These are phyloP conservation scores for Sander lucioperca DNA, from an alignment of 2,113 vertebrate species.

Conservation along the genomic window DNA sequence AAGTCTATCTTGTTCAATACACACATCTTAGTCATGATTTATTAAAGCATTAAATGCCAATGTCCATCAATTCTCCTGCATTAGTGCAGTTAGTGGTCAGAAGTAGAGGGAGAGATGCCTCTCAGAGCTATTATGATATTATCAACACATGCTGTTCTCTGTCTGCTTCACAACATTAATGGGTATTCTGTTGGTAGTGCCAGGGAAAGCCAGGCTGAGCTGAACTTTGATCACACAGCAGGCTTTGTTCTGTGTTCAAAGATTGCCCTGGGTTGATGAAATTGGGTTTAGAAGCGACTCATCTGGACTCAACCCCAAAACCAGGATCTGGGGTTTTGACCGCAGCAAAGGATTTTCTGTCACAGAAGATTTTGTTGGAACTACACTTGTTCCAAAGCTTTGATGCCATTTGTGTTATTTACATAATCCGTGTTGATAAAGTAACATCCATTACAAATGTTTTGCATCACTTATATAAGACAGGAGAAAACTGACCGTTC, in stretches of 20 bases:
- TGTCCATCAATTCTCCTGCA: background rate
- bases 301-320: background rate
- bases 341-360: constrained; percentile 7
- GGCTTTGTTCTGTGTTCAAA: constrained; percentile 61
- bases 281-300: constrained; percentile 4
- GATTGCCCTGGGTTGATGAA: constrained; percentile 1
- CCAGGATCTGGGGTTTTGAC: background rate
- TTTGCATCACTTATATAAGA: background rate
- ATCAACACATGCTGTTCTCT: constrained; percentile 37
- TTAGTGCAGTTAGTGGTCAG: background rate
- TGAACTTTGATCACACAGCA: constrained; percentile 58
- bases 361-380: constrained; percentile 2
- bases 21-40: background rate
- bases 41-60: constrained; percentile 18
- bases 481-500: background rate
- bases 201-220: constrained; percentile 23
- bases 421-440: background rate
- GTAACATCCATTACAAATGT: background rate
- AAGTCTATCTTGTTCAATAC: background rate
- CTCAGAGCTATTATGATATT: constrained; percentile 37
- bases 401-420: background rate
- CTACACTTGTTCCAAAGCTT: background rate
- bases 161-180: constrained; percentile 40
- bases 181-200: constrained; percentile 37
- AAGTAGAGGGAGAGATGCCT: constrained; percentile 19